Percentiles rank a stretch among this genome's conserved stretches.
These are phyloP conservation scores for Epinephelus lanceolatus DNA, from an alignment of 2,113 vertebrate genomes.

Conservation along the genomic window DNA sequence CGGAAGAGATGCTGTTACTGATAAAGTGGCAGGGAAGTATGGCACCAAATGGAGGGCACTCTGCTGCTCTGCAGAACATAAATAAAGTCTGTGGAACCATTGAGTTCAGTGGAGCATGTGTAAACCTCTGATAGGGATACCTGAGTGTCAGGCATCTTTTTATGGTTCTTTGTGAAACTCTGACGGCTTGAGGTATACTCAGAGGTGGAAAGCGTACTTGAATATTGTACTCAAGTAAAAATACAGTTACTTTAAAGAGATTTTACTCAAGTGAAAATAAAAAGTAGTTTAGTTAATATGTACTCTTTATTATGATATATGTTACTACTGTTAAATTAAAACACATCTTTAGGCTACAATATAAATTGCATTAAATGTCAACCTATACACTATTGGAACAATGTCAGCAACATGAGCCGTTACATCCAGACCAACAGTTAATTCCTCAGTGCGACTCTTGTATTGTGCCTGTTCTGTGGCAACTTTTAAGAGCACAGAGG, in stretches of 20 bases:
- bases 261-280: not conserved
- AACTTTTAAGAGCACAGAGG: no score
- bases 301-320: no score
- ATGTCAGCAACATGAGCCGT: no score
- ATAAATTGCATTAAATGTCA: no score
- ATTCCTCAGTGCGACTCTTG: no score
- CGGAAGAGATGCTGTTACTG: constrained; percentile 76
- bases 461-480: no score
- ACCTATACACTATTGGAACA: no score
- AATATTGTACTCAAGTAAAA: not conserved
- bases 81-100: constrained; percentile 43
- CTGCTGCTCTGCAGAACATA: constrained; percentile 59
- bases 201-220: not conserved
- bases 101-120: constrained; percentile 49
- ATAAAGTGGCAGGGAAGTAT: constrained; percentile 67
- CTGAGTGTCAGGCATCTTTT: constrained; percentile 39
- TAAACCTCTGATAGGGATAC: constrained; percentile 56
- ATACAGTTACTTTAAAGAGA: not conserved
- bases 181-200: not conserved
- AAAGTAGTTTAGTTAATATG: not conserved
- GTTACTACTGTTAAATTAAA: no score
- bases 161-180: constrained; percentile 23
- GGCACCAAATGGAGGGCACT: constrained; percentile 59
- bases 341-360: no score
- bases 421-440: no score